Evolutionary conservation across 2,113 vertebrate species (phyloP).

Genomic region (Electrona antarctica): DNA sequence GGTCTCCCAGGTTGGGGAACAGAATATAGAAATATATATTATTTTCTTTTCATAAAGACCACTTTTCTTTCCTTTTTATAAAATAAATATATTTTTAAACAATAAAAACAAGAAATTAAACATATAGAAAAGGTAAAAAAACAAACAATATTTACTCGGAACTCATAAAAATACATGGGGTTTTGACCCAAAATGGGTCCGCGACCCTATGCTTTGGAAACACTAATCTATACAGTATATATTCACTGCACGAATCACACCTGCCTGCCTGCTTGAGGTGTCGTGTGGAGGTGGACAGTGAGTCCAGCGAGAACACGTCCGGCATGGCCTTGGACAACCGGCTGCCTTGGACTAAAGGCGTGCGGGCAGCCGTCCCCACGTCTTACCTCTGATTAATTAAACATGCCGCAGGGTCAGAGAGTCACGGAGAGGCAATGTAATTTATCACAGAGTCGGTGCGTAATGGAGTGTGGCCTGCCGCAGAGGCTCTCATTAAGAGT

Average conservation of each 20-base stretch:
- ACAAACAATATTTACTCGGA: too few species aligned
- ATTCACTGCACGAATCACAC: slow-evolving; percentile 35
- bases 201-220: too few species aligned
- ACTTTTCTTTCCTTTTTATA: too few species aligned
- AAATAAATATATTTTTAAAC: too few species aligned
- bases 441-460: slow-evolving; percentile 67
- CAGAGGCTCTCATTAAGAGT: slow-evolving; percentile 72
- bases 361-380: slow-evolving; percentile 21
- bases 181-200: too few species aligned
- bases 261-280: slow-evolving; percentile 45
- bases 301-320: slow-evolving; percentile 49
- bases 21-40: too few species aligned
- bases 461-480: slow-evolving; percentile 71
- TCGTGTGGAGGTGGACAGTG: slow-evolving; percentile 21
- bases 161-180: too few species aligned
- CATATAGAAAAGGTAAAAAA: too few species aligned
- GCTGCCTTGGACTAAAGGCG: slow-evolving; percentile 55
- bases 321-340: slow-evolving; percentile 26
- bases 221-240: too few species aligned
- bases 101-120: too few species aligned
- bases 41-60: too few species aligned
- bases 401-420: slow-evolving; percentile 66
- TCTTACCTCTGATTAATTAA: slow-evolving; percentile 73
- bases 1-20: too few species aligned
- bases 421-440: slow-evolving; percentile 56